phyloP scores from a whole-genome alignment of 2,113 vertebrate species.

The Notothenia rossii region DNA sequence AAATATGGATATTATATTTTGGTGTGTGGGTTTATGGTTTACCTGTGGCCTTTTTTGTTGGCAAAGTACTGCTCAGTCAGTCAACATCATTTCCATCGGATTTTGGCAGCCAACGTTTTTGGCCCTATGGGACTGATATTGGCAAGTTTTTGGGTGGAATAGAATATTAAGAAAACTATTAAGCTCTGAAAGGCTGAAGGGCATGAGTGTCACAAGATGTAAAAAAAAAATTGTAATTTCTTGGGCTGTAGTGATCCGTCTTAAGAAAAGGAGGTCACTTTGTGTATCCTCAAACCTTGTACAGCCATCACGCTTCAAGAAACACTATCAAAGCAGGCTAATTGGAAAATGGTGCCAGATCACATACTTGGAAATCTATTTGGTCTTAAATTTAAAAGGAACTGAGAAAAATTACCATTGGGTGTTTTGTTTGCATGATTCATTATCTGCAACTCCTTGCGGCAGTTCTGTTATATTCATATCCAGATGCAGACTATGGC shows the following conservation, averaged over 20 bases:
- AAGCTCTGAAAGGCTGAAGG: background rate
- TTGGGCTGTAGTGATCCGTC: background rate
- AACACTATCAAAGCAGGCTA: conserved; percentile 18
- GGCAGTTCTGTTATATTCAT: background rate
- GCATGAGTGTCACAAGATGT: background rate
- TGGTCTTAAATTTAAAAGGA: background rate
- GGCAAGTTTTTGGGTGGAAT: too few relatives aligned
- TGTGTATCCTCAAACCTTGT: conserved; percentile 52
- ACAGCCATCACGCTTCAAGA: background rate
- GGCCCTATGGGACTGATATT: too few relatives aligned
- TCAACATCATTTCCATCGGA: too few relatives aligned
- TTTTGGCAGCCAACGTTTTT: too few relatives aligned
- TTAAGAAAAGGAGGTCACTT: background rate
- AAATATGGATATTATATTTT: too few relatives aligned
- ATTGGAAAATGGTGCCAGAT: conserved; percentile 56
- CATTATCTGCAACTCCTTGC: background rate
- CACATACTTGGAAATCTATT: conserved; percentile 2
- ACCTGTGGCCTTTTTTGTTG: too few relatives aligned
- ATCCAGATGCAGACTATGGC: background rate
- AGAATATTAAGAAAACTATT: background rate
- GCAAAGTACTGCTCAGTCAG: too few relatives aligned
- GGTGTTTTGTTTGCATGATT: background rate
- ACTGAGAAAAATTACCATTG: background rate
- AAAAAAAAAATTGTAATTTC: background rate
- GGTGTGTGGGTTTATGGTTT: too few relatives aligned